Conservation (phyloP, 2,888 invertebrate genomes). For the Callinectes sapidus region DNA sequence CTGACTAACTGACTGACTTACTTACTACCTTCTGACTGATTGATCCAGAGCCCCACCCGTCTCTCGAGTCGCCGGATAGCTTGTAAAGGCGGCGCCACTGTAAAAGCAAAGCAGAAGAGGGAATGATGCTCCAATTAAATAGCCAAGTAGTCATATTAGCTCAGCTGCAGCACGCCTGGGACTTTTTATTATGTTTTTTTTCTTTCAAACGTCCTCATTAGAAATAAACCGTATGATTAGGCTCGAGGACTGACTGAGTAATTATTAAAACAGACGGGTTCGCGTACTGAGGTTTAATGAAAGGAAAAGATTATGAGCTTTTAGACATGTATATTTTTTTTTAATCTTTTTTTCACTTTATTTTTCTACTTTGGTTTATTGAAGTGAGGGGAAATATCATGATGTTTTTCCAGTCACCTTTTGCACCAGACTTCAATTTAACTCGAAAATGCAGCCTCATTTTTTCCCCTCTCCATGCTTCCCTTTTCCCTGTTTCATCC, state of each 20-base stretch:
- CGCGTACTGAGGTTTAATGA: neutral
- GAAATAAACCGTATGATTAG: neutral
- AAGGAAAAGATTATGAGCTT: neutral
- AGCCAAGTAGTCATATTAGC: neutral
- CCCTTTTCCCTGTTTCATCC: too few relatives aligned
- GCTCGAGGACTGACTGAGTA: neutral
- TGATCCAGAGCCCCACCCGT: too few relatives aligned
- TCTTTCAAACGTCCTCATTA: neutral
- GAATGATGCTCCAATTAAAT: neutral
- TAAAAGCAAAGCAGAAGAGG: neutral
- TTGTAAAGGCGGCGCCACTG: neutral
- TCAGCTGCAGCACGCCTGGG: neutral
- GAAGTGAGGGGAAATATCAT: neutral
- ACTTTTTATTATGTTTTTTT: neutral
- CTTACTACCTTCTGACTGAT: too few relatives aligned
- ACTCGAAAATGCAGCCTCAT: neutral
- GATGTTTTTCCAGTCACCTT: neutral
- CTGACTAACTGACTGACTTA: too few relatives aligned
- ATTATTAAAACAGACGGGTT: neutral
- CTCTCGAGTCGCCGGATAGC: too few relatives aligned
- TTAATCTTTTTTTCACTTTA: neutral
- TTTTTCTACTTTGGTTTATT: neutral
- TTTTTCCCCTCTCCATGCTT: neutral
- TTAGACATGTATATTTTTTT: neutral
- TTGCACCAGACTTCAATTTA: neutral